phyloP scores from a whole-genome alignment of 2,113 vertebrate genomes.

The Dasyornis broadbenti region DNA sequence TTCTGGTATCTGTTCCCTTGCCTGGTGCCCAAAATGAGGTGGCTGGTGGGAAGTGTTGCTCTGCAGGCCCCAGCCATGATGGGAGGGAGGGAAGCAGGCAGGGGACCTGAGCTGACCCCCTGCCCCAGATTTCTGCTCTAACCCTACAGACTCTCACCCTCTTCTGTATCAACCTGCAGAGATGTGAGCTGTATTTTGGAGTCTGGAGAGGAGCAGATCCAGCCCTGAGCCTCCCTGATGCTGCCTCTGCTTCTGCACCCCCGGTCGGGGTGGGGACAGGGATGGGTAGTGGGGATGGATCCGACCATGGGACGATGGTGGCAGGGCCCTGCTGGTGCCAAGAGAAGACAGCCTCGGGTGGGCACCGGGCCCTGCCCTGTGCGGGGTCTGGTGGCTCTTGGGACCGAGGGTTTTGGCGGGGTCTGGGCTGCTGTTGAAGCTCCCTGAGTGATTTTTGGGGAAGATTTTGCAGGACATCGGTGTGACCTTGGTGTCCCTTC shows the following conservation, averaged over 20 bases:
- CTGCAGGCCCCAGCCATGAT: neutral
- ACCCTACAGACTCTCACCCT: neutral
- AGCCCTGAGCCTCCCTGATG: neutral
- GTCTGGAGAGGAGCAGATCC: neutral
- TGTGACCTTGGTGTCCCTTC: neutral
- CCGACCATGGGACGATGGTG: rapidly evolving
- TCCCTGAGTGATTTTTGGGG: neutral
- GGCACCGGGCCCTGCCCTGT: rapidly evolving
- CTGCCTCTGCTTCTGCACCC: neutral
- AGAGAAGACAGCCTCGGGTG: neutral
- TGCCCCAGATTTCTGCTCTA: neutral
- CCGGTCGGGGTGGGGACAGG: neutral
- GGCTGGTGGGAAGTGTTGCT: neutral
- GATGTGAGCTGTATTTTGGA: neutral
- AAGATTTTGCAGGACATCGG: neutral
- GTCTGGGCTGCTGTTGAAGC: neutral
- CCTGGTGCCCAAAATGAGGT: neutral
- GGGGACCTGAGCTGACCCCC: neutral
- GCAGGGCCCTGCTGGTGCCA: neutral
- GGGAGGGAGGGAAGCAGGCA: no score
- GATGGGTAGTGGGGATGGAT: neutral
- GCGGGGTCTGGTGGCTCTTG: rapidly evolving
- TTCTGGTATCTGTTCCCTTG: neutral
- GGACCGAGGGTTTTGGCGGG: rapidly evolving
- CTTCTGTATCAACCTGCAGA: neutral